A percentile compares a stretch with the other conserved stretches of the same genome.
These are phyloP conservation scores for Lytechinus pictus DNA, from an alignment of 35 echinoderm and acorn worm genomes.

Conservation along the genomic window DNA sequence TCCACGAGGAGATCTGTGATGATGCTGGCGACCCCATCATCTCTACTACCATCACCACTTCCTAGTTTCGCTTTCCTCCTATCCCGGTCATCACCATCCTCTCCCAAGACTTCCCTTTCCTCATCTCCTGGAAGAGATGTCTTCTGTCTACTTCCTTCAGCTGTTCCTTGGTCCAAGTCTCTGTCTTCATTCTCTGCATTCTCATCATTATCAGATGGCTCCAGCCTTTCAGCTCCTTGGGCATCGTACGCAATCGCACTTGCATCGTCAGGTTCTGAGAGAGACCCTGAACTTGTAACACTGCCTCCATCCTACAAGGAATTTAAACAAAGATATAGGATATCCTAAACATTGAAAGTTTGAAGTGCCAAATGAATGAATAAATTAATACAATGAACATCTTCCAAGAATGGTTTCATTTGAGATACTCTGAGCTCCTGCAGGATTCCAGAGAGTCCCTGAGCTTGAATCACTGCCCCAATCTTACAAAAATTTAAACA, in stretches of 20 bases:
- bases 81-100: background rate
- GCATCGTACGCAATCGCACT: background rate
- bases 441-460: too few relatives aligned
- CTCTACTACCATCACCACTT: background rate
- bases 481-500: too few relatives aligned
- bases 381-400: too few relatives aligned
- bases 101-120: background rate
- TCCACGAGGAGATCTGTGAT: conserved; percentile 10
- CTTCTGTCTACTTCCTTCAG: background rate
- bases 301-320: background rate
- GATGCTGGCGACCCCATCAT: conserved; percentile 35
- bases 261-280: background rate
- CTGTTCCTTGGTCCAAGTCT: background rate
- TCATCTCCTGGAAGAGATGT: background rate
- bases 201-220: background rate
- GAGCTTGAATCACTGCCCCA: too few relatives aligned
- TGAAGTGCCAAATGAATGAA: too few relatives aligned
- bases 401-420: too few relatives aligned
- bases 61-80: background rate
- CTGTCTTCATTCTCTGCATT: background rate
- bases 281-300: background rate
- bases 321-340: background rate
- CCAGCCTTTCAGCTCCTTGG: background rate
- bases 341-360: too few relatives aligned
- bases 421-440: too few relatives aligned